A percentile compares a stretch with the other conserved stretches of the same genome.
phyloP scores from a whole-genome alignment of 2,797 vertebrate genomes.

The Helarctos malayanus region DNA sequence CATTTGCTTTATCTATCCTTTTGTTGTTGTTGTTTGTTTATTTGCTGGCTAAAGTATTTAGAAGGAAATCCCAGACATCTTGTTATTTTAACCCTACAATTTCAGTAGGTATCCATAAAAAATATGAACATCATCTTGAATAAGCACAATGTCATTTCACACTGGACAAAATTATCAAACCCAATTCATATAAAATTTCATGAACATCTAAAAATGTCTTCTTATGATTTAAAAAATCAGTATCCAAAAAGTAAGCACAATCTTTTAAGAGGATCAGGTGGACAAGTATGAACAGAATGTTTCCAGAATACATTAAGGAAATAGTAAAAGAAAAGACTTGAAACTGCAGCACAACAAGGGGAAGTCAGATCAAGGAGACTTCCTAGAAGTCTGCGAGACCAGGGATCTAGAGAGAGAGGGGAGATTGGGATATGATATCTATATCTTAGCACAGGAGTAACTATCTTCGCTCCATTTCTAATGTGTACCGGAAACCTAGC shows the following conservation, averaged over 20 bases:
- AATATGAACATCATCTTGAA: constrained; percentile 55
- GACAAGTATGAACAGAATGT: constrained; percentile 24
- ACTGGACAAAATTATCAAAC: constrained; percentile 49
- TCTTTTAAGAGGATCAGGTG: constrained; percentile 38
- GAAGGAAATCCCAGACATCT: constrained; percentile 12
- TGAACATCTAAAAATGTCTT: constrained; percentile 48
- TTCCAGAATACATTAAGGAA: constrained; percentile 16
- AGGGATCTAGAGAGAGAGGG: background rate
- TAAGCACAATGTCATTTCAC: constrained; percentile 14
- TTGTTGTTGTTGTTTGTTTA: background rate
- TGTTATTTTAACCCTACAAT: constrained; percentile 52
- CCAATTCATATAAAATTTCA: constrained; percentile 41
- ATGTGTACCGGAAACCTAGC: background rate
- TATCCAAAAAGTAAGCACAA: constrained; percentile 48
- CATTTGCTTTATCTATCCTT: constrained; percentile 42
- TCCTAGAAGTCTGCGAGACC: constrained; percentile 45
- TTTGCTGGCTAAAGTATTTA: constrained; percentile 50
- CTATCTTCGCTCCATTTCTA: background rate
- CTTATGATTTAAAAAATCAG: constrained; percentile 27
- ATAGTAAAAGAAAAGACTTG: constrained; percentile 24
- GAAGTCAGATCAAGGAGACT: constrained; percentile 30
- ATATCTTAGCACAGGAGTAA: constrained; percentile 30
- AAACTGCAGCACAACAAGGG: background rate
- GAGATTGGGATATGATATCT: background rate
- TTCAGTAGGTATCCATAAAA: constrained; percentile 16